Evolutionary conservation across 1,140 invertebrate species (phyloP), one percentile per base, ranked within the genome.

Genomic region (Zelostemma sp.): DNA sequence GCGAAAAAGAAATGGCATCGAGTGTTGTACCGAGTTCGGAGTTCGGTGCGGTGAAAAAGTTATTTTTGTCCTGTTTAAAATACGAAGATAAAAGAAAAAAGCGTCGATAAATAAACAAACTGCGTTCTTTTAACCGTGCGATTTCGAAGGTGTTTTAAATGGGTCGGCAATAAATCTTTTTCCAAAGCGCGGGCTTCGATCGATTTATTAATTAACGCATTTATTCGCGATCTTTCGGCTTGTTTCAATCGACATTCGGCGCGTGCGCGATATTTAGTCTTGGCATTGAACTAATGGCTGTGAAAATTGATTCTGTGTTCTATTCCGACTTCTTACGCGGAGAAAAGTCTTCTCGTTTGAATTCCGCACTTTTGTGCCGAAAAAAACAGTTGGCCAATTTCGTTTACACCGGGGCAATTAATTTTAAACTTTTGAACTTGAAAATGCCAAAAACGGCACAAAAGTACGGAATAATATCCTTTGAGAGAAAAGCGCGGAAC

Each of bases 1-100:
- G 40, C 46, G 48, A 25, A 56, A 33, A n/a, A n/a, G n/a, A n/a
- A n/a, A n/a, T n/a, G n/a, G n/a, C n/a, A n/a, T n/a, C n/a, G n/a
- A n/a, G n/a, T n/a, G n/a, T n/a, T n/a, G n/a, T n/a, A 60, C 56
- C 43, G 56, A 69, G 59, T 69, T 63, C 59, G 61, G 62, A 68
- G 45, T 59, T 59, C 46, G 59, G 66, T 56, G 47, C 45, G 50
- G 35, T 47, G 48, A n/a, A 46, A 48, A 40, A 40, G 28, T n/a
- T 28, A 45, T 54, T 58, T 60, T 47, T 38, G 35, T 46, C 40
- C 31, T 43, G 15, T 47, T 55, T 33, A 12, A 56, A 66, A 66
- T 25, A 28, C 21, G 18, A 58, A 14, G 43, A 12, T 11, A 38
- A 25, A 40, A 6, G 33, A 35, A 28, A 3, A 19, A 21, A 31